Evolutionary conservation across 1,140 invertebrate genomes (phyloP).

Genomic region (Elymnias hypermnestra): DNA sequence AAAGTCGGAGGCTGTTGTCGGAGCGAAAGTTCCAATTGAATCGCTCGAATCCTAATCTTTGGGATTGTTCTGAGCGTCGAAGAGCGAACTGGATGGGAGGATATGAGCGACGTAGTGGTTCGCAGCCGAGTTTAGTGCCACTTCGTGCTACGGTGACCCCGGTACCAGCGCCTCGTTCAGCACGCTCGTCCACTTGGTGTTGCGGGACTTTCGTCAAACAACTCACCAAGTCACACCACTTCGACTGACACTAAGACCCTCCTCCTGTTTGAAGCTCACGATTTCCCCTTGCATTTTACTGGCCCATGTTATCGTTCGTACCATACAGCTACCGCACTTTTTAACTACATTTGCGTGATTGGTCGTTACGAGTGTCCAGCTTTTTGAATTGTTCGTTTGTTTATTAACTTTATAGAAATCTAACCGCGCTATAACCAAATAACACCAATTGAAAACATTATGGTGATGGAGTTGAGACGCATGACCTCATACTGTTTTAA

Average conservation of each 20-base stretch:
- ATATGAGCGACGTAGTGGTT: slow-evolving; percentile 46
- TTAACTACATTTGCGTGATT: slow-evolving; percentile 34
- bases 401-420: slow-evolving; percentile 14
- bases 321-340: slow-evolving; percentile 13
- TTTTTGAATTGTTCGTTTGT: slow-evolving; percentile 10
- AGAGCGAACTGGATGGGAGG: slow-evolving; percentile 26
- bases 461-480: slow-evolving; percentile 12
- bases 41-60: slow-evolving; percentile 68
- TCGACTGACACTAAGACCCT: slow-evolving; percentile 70
- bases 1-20: slow-evolving; percentile 49
- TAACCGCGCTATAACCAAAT: neutral
- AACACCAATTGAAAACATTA: neutral
- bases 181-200: slow-evolving; percentile 79
- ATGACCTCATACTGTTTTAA: slow-evolving; percentile 11
- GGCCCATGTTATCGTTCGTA: slow-evolving; percentile 12
- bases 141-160: slow-evolving; percentile 31
- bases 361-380: slow-evolving; percentile 25
- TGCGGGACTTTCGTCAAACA: slow-evolving; percentile 79
- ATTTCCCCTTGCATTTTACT: slow-evolving; percentile 11
- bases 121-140: slow-evolving; percentile 50
- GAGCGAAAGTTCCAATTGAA: slow-evolving; percentile 65
- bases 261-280: slow-evolving; percentile 11
- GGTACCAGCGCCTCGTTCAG: slow-evolving; percentile 55
- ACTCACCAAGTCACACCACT: slow-evolving; percentile 78
- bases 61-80: slow-evolving; percentile 51